A percentile compares a stretch with the other conserved stretches of the same genome.
phyloP scores from a whole-genome alignment of 2,888 invertebrate genomes.

The Pollenia angustigena region DNA sequence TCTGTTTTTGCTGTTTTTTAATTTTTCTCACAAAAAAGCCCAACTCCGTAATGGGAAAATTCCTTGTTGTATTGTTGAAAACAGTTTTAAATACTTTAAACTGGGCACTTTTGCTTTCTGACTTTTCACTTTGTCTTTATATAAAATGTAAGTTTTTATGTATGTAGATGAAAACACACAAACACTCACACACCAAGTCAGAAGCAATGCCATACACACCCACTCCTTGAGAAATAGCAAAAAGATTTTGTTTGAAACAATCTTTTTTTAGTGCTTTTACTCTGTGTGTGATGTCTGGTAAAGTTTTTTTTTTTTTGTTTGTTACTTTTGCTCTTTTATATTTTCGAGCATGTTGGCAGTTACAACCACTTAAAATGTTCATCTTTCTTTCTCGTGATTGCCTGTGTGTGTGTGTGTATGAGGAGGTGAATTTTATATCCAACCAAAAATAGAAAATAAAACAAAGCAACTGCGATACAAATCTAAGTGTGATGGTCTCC shows the following conservation, averaged over 20 bases:
- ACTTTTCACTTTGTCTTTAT: slow-evolving; percentile 73
- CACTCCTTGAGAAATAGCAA: slow-evolving; percentile 50
- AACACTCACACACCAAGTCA: not conserved
- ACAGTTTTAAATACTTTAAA: slow-evolving; percentile 82
- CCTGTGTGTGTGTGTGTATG: slow-evolving; percentile 11
- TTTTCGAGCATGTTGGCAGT: slow-evolving; percentile 62
- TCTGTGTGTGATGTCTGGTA: slow-evolving; percentile 72
- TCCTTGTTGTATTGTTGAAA: slow-evolving; percentile 71
- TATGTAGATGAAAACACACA: slow-evolving; percentile 2
- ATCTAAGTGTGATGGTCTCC: slow-evolving; percentile 31
- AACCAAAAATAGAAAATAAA: slow-evolving; percentile 37
- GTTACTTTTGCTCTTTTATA: slow-evolving; percentile 58
- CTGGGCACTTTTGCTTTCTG: slow-evolving; percentile 77
- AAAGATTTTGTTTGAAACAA: slow-evolving; percentile 62
- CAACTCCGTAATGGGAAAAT: slow-evolving; percentile 51
- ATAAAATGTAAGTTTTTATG: slow-evolving; percentile 4
- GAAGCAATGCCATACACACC: slow-evolving; percentile 31
- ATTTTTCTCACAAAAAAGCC: slow-evolving; percentile 19
- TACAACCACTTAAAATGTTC: slow-evolving; percentile 73
- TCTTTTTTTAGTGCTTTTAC: slow-evolving; percentile 33
- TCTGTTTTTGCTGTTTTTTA: slow-evolving; percentile 80
- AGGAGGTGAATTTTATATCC: slow-evolving; percentile 25
- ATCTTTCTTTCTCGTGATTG: slow-evolving; percentile 41
- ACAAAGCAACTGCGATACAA: slow-evolving; percentile 39
- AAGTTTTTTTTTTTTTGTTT: slow-evolving; percentile 68